phyloP scores from a whole-genome alignment of 2,113 vertebrate genomes.

The Muntiacus reevesi region DNA sequence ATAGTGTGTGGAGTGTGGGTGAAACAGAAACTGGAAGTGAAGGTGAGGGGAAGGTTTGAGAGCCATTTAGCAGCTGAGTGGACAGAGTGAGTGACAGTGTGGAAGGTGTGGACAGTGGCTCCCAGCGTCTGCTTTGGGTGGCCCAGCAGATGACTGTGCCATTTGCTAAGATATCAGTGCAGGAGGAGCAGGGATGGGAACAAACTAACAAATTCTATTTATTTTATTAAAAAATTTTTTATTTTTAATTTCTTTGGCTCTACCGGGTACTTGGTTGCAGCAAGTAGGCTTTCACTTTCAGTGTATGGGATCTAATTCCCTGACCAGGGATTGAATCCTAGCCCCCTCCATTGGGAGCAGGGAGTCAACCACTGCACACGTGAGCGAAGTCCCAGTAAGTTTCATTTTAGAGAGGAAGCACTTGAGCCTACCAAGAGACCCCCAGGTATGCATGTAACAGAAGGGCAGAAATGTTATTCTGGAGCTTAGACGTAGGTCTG shows the following conservation, averaged over 20 bases:
- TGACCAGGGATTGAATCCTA: background rate
- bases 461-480: background rate
- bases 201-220: background rate
- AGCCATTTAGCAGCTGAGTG: background rate
- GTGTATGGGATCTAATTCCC: background rate
- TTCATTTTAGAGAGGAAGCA: background rate
- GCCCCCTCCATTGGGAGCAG: background rate
- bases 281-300: background rate
- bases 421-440: background rate
- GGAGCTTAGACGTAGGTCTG: background rate
- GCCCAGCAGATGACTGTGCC: background rate
- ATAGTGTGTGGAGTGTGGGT: fast-evolving
- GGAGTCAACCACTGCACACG: background rate
- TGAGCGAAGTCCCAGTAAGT: background rate
- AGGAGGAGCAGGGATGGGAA: background rate
- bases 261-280: background rate
- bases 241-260: background rate
- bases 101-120: fast-evolving
- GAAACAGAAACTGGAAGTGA: background rate
- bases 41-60: background rate
- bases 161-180: background rate
- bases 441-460: background rate
- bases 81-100: background rate
- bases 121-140: background rate
- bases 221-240: background rate